Evolutionary conservation across 2,113 vertebrate species (phyloP), one percentile per base, ranked within the genome.

Genomic region (Manacus vitellinus): DNA sequence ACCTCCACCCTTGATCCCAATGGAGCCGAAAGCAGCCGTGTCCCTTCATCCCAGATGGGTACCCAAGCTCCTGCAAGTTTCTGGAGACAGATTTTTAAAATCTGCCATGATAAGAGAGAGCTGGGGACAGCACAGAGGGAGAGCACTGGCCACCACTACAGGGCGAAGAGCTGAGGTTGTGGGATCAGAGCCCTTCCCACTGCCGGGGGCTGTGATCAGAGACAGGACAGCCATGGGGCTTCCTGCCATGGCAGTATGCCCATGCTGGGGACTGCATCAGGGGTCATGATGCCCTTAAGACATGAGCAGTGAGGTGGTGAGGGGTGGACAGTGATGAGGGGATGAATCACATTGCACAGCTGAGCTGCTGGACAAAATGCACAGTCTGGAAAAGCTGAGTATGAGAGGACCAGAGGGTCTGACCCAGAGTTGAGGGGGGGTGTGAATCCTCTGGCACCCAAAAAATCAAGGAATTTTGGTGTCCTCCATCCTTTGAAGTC

Each of bases 21-120:
- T 27, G 43, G 41, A 72, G 24, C 7, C 2, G 44, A 37, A 68
- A 43, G 33, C 0, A 0, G 2, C 2, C 0, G 10, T 39, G 75
- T 51, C 33, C 21, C 39, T 55, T 58, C 3, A 1, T 4, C 23
- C 33, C 62, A 13, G 10, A 21, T 5, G 33, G 3, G 18, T 47
- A 27, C 37, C 20, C 41, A 72, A 85, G 52, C 4, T n/a, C n/a
- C 11, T 23, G 12, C 6, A 65, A 13, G 4, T 21, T 25, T 82
- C 52, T 46, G 20, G 12, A 18, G 31, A 47, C 27, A 31, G 22
- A 31, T 37, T 65, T 90, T 41, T 28, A 33, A 71, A 74, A 7
- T 21, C 61, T 1, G 1, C 31, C 8, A 0, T 10, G 30, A 8
- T 1, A 37, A 25, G 30, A 21, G 49, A 82, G 35, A 65, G 71